Conservation (phyloP, 2,113 vertebrate species). For the Solea solea region DNA sequence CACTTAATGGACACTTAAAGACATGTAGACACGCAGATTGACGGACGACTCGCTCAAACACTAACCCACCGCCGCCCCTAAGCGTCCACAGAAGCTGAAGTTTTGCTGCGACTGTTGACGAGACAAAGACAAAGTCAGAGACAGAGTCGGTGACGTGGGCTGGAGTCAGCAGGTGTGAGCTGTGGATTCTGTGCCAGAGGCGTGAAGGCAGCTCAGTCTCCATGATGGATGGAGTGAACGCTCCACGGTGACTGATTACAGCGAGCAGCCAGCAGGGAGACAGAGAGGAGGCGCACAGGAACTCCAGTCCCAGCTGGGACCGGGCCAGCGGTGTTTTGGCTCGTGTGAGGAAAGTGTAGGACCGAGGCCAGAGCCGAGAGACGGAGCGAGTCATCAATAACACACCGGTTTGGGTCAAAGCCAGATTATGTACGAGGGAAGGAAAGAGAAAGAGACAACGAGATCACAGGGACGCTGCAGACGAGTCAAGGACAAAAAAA, state of each 20-base stretch:
- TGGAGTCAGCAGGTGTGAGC: slow-evolving; percentile 52
- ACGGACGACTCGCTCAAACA: too few species aligned
- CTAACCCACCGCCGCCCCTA: too few species aligned
- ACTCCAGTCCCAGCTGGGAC: slow-evolving; percentile 41
- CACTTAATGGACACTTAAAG: too few species aligned
- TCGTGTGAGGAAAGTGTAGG: slow-evolving; percentile 24
- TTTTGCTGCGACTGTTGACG: slow-evolving; percentile 44
- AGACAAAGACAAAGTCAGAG: not conserved
- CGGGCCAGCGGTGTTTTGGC: slow-evolving; percentile 42
- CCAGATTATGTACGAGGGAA: slow-evolving; percentile 4
- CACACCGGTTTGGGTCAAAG: slow-evolving; percentile 51
- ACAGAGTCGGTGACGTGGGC: slow-evolving; percentile 14
- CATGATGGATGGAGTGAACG: slow-evolving; percentile 67
- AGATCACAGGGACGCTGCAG: not conserved
- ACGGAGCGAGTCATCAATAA: slow-evolving; percentile 69
- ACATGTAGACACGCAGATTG: too few species aligned
- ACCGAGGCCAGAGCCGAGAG: slow-evolving; percentile 52
- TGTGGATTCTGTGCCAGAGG: slow-evolving; percentile 52
- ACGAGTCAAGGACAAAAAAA: too few species aligned
- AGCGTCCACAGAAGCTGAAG: not conserved
- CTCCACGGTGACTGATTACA: slow-evolving; percentile 71
- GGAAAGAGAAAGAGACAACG: not conserved
- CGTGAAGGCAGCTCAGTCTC: slow-evolving; percentile 66
- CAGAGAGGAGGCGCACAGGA: slow-evolving; percentile 34
- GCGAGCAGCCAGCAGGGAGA: slow-evolving; percentile 55